Base-by-base conservation (phyloP, 2,113 vertebrate species). In the Phasianus colchicus region DNA sequence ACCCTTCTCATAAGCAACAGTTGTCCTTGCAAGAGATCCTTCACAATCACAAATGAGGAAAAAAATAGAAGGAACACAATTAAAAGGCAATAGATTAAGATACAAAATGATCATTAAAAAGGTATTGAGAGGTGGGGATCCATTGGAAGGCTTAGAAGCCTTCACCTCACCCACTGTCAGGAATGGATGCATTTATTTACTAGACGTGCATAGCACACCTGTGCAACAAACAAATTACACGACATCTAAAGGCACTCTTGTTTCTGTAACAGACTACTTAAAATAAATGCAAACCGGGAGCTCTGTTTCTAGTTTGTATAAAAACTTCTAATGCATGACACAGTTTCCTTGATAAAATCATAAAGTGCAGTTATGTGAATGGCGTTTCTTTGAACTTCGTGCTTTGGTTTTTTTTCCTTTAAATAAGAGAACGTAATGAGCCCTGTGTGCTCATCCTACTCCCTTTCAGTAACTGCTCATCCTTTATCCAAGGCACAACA, bases 281-380 rank as follows among this genome's bases (percentile, higher is more conserved):
- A 58, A 92, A 69, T 11, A 72, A 86, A 66, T 82, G 47, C 32
- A 9, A 90, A 52, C 58, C 18, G 29, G 42, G 58, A 93, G 48
- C 42, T 77, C 82, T 71, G 55, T 78, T 93, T 95, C 72, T 50
- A 9, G 2, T 80, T 85, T 81, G 64, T 52, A 36, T 80, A 93
- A 83, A 34, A n/a, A 43, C 77, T 81, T 93, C 77, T 60, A 80
- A 89, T 82, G 78, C 82, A 85, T 58, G 15, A 83, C 66, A 92
- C 20, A 5, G n/a, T 66, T 54, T 79, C 50, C 45, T n/a, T 80
- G 54, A 79, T 77, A 89, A 92, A 87, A 90, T 83, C 74, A 88
- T 60, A 73, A 89, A 73, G 50, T 67, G 64, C 43, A 77, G 50
- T 60, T 88, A 89, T 1, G 6, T 11, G 8, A 94, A 63, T 11